Evolutionary conservation across 2,888 invertebrate species (phyloP), one percentile per base, ranked within the genome.

Genomic region (Piscicola geometra): DNA sequence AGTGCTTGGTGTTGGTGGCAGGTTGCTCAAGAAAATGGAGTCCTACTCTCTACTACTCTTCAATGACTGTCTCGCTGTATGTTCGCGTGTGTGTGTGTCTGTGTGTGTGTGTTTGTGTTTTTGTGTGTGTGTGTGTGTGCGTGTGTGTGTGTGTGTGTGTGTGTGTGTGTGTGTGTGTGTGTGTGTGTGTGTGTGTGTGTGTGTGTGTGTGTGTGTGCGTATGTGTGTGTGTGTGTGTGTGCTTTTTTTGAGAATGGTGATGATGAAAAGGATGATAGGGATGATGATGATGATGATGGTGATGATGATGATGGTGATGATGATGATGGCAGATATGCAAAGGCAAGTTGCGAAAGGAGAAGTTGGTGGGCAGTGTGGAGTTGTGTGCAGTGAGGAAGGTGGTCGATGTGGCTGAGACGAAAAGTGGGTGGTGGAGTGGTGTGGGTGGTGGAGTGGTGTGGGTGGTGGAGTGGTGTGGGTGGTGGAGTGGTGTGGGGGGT

Each of bases 21-120:
- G 90, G 75, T 86, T 94, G 69, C 91, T 92, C 78, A 92, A 93
- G 28, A 90, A 93, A 80, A 95, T 95, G 71, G 91, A 92, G 85
- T 90, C 90, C 80, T 88, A 97, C 78, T 90, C 93, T 80, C 87
- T 98, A 80, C 95, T 95, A 86, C 88, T 98, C 33, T 98, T 98
- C 86, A 93, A 93, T 50, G 97, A 98, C 87, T 92, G 92, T 77
- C 89, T 97, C 84, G 95, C 95, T 88, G 93, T 97, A 82, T 80
- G 82, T 52, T n/a, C n/a, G n/a, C n/a, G n/a, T n/a, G n/a, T n/a
- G n/a, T n/a, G n/a, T n/a, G n/a, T n/a, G n/a, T n/a, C n/a, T n/a
- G n/a, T n/a, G n/a, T n/a, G n/a, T n/a, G n/a, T n/a, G n/a, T n/a
- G n/a, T n/a, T n/a, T n/a, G n/a, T n/a, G n/a, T n/a, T n/a, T n/a